A percentile compares a stretch with the other conserved stretches of the same genome.
These are phyloP conservation scores for Gari tellinella DNA, from an alignment of 2,888 invertebrate species.

Conservation along the genomic window DNA sequence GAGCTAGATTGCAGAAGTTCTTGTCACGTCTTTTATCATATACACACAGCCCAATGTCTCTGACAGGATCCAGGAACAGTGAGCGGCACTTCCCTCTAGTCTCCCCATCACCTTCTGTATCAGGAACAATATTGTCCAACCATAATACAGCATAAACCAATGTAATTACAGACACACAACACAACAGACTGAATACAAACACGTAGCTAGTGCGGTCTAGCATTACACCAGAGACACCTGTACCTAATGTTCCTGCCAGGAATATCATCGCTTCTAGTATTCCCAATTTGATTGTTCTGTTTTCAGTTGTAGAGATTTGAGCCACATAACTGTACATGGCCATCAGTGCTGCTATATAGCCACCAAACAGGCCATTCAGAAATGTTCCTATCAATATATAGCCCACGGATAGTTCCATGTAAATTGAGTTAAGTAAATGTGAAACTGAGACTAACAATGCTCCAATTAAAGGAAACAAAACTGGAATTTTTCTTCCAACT, in stretches of 20 bases:
- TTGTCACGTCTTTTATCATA: constrained; percentile 57
- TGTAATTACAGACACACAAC: constrained; percentile 76
- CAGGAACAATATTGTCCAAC: constrained; percentile 66
- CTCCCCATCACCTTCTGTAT: background rate
- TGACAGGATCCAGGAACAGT: constrained; percentile 40
- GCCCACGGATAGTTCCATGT: constrained; percentile 69
- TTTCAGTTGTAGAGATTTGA: constrained; percentile 89
- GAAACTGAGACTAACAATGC: constrained; percentile 71
- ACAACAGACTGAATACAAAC: constrained; percentile 82
- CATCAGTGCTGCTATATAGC: constrained; percentile 84
- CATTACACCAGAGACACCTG: constrained; percentile 92
- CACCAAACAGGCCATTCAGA: constrained; percentile 84
- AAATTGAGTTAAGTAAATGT: constrained; percentile 78
- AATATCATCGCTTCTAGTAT: constrained; percentile 93
- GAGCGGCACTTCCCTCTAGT: constrained; percentile 33
- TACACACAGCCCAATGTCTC: constrained; percentile 64
- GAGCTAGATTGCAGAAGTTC: constrained; percentile 49
- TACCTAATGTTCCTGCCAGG: constrained; percentile 93
- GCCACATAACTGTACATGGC: constrained; percentile 90
- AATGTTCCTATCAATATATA: constrained; percentile 83
- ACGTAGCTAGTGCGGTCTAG: constrained; percentile 85
- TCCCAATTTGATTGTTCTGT: constrained; percentile 92
- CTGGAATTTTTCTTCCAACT: constrained; percentile 84
- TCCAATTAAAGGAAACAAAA: constrained; percentile 84
- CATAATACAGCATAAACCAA: constrained; percentile 82